Evolutionary conservation across 2,797 vertebrate genomes (phyloP).

Genomic region (Saxicola maurus): DNA sequence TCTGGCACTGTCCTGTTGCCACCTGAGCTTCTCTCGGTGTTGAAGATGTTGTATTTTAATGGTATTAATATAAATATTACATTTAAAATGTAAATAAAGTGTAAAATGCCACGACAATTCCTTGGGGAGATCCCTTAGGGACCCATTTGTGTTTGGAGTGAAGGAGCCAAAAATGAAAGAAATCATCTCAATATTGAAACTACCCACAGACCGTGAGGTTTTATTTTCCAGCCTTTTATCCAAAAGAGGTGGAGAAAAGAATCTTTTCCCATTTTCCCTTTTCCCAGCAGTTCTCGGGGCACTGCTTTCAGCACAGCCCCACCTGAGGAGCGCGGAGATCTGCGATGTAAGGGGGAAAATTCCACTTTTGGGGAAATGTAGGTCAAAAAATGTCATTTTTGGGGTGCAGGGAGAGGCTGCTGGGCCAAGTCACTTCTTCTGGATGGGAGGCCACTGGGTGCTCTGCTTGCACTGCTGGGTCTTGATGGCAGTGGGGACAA

Average conservation of each 20-base stretch:
- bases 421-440: not conserved
- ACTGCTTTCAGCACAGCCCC: rapidly evolving
- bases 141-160: rapidly evolving
- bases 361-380: too few relatives aligned
- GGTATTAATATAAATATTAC: rapidly evolving
- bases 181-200: not conserved
- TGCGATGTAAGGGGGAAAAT: rapidly evolving
- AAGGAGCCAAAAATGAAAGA: not conserved
- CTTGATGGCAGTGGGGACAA: not conserved
- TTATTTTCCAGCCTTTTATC: not conserved
- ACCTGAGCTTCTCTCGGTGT: too few relatives aligned
- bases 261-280: not conserved
- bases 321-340: rapidly evolving
- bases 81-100: not conserved
- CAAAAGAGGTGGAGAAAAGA: not conserved
- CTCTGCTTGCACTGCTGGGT: slow-evolving; percentile 35
- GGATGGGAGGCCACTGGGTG: not conserved
- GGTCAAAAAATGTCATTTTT: too few relatives aligned
- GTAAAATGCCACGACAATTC: too few relatives aligned
- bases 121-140: too few relatives aligned
- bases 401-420: not conserved
- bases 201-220: not conserved
- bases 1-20: rapidly evolving
- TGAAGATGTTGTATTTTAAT: rapidly evolving
- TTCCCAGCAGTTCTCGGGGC: not conserved